Base-by-base conservation (phyloP, 2,888 invertebrate species). In the Drosophila ustulata region DNA sequence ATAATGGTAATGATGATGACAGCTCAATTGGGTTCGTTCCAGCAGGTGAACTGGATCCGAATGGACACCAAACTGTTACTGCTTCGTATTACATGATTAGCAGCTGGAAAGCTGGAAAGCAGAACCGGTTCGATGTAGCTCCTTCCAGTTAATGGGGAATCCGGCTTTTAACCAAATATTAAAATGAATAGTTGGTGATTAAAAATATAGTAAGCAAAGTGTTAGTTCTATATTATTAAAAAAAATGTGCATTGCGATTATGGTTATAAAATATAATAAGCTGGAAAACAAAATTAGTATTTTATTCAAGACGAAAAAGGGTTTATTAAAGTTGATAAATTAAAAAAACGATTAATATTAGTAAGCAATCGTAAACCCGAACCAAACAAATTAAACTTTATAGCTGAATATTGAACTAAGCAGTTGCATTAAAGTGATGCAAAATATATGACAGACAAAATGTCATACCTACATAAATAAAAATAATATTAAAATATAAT, bases 11-110 rank as follows among this genome's bases (percentile, higher is more conserved):
- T 64, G 64, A 62, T 59, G 78, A 75, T 75, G 78, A 82, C 75
- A 80, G 71, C 77, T 84, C 73, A 82, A 79, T 86, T 84, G 61
- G 34, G 61, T 50, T 39, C 30, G 32, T 41, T 76, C 11, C 62
- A 58, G 51, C 58, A 58, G 45, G 39, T 55, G 34, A 55, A 55
- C 18, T 49, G 25, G 25, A 28, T 37, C 26, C 9, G 43, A 41
- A 11, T 5, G 13, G 2, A 41, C 3, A 13, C 39, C 39, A 41
- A 53, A 39, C 9, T 32, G 45, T 34, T 62, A 39, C 39, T n/a
- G 50, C 4, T 4, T 30, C 13, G 23, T 8, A n/a, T n/a, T 30
- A 23, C 4, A 34, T 18, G 11, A 7, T 30, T 6, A 43, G 41
- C n/a, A 25, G 13, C 34, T 57, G 3, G 13, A 32, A 34, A 11